phyloP scores from a whole-genome alignment of 2,797 vertebrate genomes.

The Pseudomugil gertrudae region DNA sequence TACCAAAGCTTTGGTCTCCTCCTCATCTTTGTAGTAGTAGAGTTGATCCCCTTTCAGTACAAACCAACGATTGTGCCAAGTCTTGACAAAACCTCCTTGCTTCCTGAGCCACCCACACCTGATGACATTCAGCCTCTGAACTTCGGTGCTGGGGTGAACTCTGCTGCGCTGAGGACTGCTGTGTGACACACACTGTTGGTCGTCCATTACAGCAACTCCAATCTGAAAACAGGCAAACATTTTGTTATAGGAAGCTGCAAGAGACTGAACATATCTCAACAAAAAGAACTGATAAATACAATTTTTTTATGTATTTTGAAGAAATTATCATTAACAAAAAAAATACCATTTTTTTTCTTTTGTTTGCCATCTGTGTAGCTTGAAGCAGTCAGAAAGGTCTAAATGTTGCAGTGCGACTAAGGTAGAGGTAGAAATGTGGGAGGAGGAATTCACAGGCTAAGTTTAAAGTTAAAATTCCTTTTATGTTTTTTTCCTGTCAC shows the following conservation, averaged over 20 bases:
- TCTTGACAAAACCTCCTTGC: slow-evolving; percentile 98
- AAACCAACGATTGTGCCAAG: slow-evolving; percentile 98
- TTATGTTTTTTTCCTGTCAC: slow-evolving; percentile 23
- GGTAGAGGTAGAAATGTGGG: slow-evolving; percentile 33
- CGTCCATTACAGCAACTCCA: slow-evolving; percentile 85
- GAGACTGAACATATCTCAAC: neutral
- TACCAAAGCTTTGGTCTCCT: slow-evolving; percentile 96
- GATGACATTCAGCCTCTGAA: slow-evolving; percentile 74
- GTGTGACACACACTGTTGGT: slow-evolving; percentile 81
- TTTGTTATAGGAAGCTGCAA: neutral
- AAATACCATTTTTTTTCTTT: neutral
- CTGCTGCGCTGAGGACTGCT: slow-evolving; percentile 75
- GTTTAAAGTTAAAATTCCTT: slow-evolving; percentile 47
- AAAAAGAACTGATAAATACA: neutral
- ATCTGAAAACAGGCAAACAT: slow-evolving; percentile 61
- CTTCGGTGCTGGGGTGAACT: slow-evolving; percentile 48
- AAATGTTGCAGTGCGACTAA: slow-evolving; percentile 26
- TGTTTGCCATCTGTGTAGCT: neutral
- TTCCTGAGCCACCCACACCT: slow-evolving; percentile 97
- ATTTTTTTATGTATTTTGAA: neutral
- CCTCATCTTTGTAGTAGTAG: slow-evolving; percentile 96
- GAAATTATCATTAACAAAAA: no score
- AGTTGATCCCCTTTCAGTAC: slow-evolving; percentile 96
- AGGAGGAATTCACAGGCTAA: slow-evolving; percentile 39
- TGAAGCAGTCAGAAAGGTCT: slow-evolving; percentile 1